Evolutionary conservation across 2,888 invertebrate species (phyloP).

Genomic region (Athrips mouffetella): DNA sequence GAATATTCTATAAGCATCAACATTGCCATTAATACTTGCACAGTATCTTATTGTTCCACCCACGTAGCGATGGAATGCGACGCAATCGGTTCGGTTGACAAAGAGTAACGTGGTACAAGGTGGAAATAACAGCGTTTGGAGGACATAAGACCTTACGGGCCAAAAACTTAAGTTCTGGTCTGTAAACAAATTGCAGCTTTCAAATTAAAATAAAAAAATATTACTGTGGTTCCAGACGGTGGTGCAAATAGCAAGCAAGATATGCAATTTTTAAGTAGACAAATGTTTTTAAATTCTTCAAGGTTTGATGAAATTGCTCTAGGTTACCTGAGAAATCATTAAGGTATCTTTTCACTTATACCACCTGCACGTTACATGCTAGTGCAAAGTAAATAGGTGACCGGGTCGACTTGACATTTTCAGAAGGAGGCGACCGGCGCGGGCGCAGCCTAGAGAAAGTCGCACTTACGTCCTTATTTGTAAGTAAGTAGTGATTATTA

Average conservation of each 20-base stretch:
- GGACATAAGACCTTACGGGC: not conserved
- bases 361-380: not conserved
- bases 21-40: conserved; percentile 44
- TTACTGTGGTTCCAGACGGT: no score
- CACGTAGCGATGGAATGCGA: conserved; percentile 38
- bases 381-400: conserved; percentile 57
- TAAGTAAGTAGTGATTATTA: not conserved
- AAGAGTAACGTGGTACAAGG: not conserved
- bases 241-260: no score
- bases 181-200: no score
- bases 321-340: no score
- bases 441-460: conserved; percentile 55
- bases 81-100: conserved; percentile 11
- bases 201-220: no score
- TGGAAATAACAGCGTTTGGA: not conserved
- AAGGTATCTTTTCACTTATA: not conserved
- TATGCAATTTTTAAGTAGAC: no score
- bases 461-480: conserved; percentile 52
- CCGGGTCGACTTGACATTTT: conserved; percentile 58
- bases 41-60: conserved; percentile 55
- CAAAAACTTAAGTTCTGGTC: not conserved
- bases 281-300: no score
- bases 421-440: conserved; percentile 41
- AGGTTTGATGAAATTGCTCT: no score
- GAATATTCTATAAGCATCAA: conserved; percentile 55